Evolutionary conservation across 1,140 invertebrate species (phyloP), one percentile per base, ranked within the genome.

Genomic region (Gryllus bimaculatus): DNA sequence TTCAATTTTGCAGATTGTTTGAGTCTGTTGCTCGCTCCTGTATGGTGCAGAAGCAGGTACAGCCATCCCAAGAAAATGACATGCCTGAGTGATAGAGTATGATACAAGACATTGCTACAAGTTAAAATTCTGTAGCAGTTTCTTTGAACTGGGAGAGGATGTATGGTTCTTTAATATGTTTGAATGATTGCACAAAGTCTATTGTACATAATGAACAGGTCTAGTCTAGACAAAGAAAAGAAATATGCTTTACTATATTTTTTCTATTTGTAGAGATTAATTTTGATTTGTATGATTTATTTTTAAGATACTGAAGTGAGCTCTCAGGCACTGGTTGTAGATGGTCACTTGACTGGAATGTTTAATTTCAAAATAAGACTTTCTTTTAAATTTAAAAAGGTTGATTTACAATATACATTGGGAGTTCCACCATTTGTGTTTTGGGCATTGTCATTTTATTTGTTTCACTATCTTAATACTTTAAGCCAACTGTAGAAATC

Each of bases 11-110:
- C 85, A 94, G 93, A 84, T 88, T 98, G 81, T 97, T 98, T 86
- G 96, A 97, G 84, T 96, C 95, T 1, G 96, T 98, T 73, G 96
- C 96, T 15, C 89, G 95, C 79, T 97, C 96, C 0, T 98, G 96
- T 87, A 95, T 97, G 90, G 94, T 94, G 78, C 94, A 94, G 83
- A 95, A 93, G 84, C 90, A 91, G 81, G 85, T 88, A 54, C 87
- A 88, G 81, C 89, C 87, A 80, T 85, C 87, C 78, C 88, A 88
- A 81, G 89, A 90, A 82, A 85, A 86, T 49, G 89, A 90, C 81
- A 85, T 90, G 78, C 8, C 77, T 39, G 80, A 80, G 47, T 78
- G 66, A 75, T 76, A n/a, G 74, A 8, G 39, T 48, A 48, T 12
- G 8, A 12, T 18, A 8, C 54, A 66, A 66, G 54, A 66, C 3